phyloP scores from a whole-genome alignment of 2,113 vertebrate species.

The Periophthalmus modestus region DNA sequence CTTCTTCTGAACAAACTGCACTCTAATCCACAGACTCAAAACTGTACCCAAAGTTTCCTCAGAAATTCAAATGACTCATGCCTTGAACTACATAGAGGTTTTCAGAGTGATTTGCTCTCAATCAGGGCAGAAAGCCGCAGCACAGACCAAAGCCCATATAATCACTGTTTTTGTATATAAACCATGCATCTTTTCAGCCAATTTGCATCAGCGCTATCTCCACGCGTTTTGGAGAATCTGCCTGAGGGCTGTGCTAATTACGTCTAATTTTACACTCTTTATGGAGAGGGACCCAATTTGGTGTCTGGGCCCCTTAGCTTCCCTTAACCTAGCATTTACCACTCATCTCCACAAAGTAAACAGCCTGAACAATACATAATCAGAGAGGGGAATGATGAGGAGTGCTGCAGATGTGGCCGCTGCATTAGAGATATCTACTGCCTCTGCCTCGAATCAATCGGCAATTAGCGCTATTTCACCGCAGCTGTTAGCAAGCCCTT shows the following conservation, averaged over 20 bases:
- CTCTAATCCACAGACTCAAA: not conserved
- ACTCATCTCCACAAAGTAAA: conserved; percentile 76
- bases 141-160: conserved; percentile 54
- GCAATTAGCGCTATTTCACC: conserved; percentile 79
- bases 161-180: conserved; percentile 75
- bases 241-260: conserved; percentile 71
- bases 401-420: conserved; percentile 63
- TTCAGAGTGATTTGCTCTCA: conserved; percentile 57
- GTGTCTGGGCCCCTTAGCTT: conserved; percentile 73
- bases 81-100: conserved; percentile 39
- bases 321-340: conserved; percentile 78
- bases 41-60: not conserved
- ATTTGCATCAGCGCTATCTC: conserved; percentile 70
- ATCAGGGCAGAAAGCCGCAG: conserved; percentile 57
- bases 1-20: not conserved
- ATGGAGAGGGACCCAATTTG: conserved; percentile 68
- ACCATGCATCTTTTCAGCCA: conserved; percentile 63
- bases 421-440: conserved; percentile 69
- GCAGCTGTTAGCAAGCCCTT: conserved; percentile 72
- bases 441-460: conserved; percentile 77
- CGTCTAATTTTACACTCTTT: conserved; percentile 70
- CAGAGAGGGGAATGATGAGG: conserved; percentile 68
- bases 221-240: conserved; percentile 63
- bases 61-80: conserved; percentile 1
- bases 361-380: conserved; percentile 77